A percentile compares a stretch with the other conserved stretches of the same genome.
Conservation (phyloP, 2,797 vertebrate species). For the Cyclopterus lumpus region DNA sequence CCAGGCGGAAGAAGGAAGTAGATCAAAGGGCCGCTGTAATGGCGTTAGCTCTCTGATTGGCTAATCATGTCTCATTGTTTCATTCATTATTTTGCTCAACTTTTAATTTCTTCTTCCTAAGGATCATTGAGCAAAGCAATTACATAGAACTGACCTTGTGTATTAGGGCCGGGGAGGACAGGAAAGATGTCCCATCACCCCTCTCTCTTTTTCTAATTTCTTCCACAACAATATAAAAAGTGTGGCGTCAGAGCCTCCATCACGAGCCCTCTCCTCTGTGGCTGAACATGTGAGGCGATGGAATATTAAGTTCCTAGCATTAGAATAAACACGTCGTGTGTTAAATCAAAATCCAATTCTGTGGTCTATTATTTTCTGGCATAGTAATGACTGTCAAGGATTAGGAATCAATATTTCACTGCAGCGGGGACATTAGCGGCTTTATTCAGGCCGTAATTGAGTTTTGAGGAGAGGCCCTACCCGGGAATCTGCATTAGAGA, state of each 20-base stretch:
- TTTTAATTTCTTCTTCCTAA: constrained; percentile 96
- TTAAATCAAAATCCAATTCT: constrained; percentile 86
- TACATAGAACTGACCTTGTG: constrained; percentile 93
- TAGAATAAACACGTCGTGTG: constrained; percentile 82
- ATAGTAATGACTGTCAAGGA: constrained; percentile 82
- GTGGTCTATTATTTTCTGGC: constrained; percentile 85
- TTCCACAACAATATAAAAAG: constrained; percentile 72
- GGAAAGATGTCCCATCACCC: constrained; percentile 67
- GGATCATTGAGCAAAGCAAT: constrained; percentile 97
- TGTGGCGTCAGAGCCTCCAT: constrained; percentile 58
- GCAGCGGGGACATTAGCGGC: constrained; percentile 78
- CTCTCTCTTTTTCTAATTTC: constrained; percentile 51
- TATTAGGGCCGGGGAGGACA: constrained; percentile 79
- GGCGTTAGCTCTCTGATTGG: constrained; percentile 85
- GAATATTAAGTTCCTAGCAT: constrained; percentile 80
- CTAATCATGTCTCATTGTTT: constrained; percentile 93
- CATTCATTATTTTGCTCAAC: constrained; percentile 94
- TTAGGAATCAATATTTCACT: constrained; percentile 86
- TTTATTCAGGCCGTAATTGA: constrained; percentile 84
- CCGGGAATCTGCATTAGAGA: constrained; percentile 80
- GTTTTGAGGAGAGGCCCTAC: constrained; percentile 76
- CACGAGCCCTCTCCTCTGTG: constrained; percentile 42
- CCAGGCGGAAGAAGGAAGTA: constrained; percentile 66
- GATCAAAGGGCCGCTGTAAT: constrained; percentile 61
- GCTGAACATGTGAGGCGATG: constrained; percentile 70